Conservation (phyloP, 2,113 vertebrate species). For the Dolichotis patagonum region DNA sequence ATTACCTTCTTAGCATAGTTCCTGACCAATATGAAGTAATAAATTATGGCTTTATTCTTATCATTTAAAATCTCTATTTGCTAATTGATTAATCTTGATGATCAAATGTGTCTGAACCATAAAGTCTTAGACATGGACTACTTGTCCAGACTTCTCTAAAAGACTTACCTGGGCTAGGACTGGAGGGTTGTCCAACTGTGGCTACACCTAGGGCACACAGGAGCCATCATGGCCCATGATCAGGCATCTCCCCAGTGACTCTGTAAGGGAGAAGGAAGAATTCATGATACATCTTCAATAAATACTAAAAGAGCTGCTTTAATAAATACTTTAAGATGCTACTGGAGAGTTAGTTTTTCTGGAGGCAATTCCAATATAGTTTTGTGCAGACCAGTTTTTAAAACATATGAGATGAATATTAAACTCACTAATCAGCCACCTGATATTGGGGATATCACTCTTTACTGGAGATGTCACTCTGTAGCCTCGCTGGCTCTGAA, state of each 20-base stretch:
- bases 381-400: slow-evolving; percentile 48
- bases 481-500: slow-evolving; percentile 4
- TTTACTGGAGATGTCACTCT: not conserved
- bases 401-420: slow-evolving; percentile 33
- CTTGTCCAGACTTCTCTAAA: slow-evolving; percentile 9
- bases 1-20: not conserved
- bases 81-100: not conserved
- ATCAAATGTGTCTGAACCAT: not conserved
- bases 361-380: not conserved
- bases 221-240: not conserved
- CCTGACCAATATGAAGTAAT: not conserved
- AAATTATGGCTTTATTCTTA: not conserved
- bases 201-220: not conserved
- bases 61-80: slow-evolving; percentile 22
- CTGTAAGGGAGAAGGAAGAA: not conserved
- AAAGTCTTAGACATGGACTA: not conserved
- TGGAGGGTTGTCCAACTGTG: not conserved
- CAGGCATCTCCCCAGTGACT: not conserved
- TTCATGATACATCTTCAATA: not conserved
- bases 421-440: slow-evolving; percentile 47
- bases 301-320: not conserved
- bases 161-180: not conserved
- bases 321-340: slow-evolving; percentile 41
- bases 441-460: not conserved
- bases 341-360: not conserved